Evolutionary conservation across 2,888 invertebrate genomes (phyloP), one percentile per base, ranked within the genome.

Genomic region (Blastobasis lacticolella): DNA sequence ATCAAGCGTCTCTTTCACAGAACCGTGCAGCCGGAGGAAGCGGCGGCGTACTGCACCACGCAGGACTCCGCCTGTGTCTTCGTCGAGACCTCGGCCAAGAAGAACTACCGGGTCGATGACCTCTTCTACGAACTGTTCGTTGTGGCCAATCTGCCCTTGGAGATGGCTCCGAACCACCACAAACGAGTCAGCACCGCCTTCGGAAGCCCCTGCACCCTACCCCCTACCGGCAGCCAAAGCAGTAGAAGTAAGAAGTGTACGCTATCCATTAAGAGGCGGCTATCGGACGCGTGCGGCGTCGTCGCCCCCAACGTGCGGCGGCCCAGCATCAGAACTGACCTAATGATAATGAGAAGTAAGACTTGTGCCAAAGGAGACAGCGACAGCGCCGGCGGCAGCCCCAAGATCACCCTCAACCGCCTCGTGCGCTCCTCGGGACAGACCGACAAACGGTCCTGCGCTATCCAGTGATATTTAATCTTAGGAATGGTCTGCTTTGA

Each of bases 131-230:
- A 94, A 63, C 89, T 96, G 8, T 96, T 96, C 76, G 91, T 93
- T 51, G 92, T 94, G 48, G 94, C 95, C 38, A 94, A 94, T 73
- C 80, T 96, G 54, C 96, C 96, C 0, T 81, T 94, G 64, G 96
- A 96, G 86, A 96, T 96, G 96, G 95, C 95, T 23, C 95, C 95
- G 0, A 95, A 95, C 68, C 93, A 95, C 72, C 96, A 96, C 78
- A 93, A 95, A 67, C 90, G 94, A 54, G 93, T 96, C 45, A 93
- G 92, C 64, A 92, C 93, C 9, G 92, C 92, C 6, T 94, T 94
- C 59, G 92, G 94, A 5, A 93, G 94, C 52, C 94, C 94, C 0
- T 94, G 93, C 59, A 94, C 94, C 6, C 72, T 94, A 58, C 93
- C 93, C 1, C 92, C 92, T 0, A 92, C 93, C 0, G 90, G 92